Percentiles rank a stretch among this genome's conserved stretches.
Conservation (phyloP, 2,888 invertebrate species). For the Tholera decimalis region DNA sequence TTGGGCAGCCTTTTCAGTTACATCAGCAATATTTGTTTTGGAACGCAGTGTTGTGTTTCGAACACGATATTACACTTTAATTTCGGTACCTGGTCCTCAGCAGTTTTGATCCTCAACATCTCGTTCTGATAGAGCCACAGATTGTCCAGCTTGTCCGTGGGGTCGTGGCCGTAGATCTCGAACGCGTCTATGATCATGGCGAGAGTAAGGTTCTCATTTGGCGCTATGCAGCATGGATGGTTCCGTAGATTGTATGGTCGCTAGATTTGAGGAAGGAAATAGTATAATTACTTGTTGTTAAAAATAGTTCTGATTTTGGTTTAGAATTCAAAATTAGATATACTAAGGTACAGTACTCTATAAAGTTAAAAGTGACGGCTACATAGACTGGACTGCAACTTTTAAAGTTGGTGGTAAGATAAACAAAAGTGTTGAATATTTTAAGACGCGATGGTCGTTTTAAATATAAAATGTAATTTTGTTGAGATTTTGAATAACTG, state of each 20-base stretch:
- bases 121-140: conserved; percentile 86
- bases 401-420: not conserved
- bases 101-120: conserved; percentile 86
- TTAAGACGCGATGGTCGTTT: not conserved
- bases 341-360: not conserved
- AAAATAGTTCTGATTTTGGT: not conserved
- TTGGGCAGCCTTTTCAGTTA: not conserved
- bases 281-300: not conserved
- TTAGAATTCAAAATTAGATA: not conserved
- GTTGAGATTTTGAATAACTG: no score
- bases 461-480: not conserved
- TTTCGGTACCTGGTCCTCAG: conserved; percentile 83
- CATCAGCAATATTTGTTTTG: no score
- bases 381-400: not conserved
- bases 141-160: conserved; percentile 87
- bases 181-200: conserved; percentile 89
- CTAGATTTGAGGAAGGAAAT: conserved; percentile 60
- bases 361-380: not conserved
- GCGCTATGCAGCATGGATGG: conserved; percentile 85
- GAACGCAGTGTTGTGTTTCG: no score
- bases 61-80: not conserved
- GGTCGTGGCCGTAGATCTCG: conserved; percentile 89
- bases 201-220: conserved; percentile 83
- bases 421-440: not conserved
- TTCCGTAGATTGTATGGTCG: conserved; percentile 82